Evolutionary conservation across 1,140 invertebrate species (phyloP).

Genomic region (Ips nitidus): DNA sequence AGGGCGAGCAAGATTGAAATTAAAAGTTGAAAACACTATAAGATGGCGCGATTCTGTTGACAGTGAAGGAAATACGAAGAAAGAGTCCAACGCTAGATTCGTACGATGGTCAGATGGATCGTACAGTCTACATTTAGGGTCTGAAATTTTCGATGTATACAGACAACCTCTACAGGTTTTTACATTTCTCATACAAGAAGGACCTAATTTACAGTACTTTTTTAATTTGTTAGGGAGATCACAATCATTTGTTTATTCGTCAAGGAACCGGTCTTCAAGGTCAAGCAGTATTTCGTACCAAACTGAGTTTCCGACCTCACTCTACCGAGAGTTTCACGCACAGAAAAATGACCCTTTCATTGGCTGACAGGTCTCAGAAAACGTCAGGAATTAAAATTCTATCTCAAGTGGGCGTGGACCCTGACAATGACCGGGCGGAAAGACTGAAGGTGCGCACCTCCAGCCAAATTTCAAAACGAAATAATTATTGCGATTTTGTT

Average conservation of each 20-base stretch:
- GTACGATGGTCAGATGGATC: constrained; percentile 98
- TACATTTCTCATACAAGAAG: too few relatives aligned
- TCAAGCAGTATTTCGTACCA: constrained; percentile 95
- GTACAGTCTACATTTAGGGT: constrained; percentile 94
- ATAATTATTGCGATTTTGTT: constrained; percentile 2
- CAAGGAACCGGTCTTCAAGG: constrained; percentile 98
- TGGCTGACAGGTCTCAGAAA: constrained; percentile 96
- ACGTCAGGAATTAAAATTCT: constrained; percentile 95
- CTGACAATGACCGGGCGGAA: constrained; percentile 86
- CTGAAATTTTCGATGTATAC: constrained; percentile 97
- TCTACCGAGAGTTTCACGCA: constrained; percentile 98
- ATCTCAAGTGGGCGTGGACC: constrained; percentile 91
- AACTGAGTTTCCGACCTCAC: constrained; percentile 94
- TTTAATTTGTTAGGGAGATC: constrained; percentile 68
- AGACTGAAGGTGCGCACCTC: constrained; percentile 75
- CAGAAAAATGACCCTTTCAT: constrained; percentile 96
- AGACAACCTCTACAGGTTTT: constrained; percentile 81
- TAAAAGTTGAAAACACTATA: constrained; percentile 97
- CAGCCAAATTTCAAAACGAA: not conserved
- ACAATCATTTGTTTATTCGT: constrained; percentile 91
- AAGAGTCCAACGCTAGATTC: constrained; percentile 94
- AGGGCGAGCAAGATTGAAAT: constrained; percentile 64
- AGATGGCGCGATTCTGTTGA: constrained; percentile 89
- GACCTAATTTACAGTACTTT: too few relatives aligned
- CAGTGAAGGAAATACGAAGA: constrained; percentile 78